These are phyloP conservation scores for Harmothoe impar DNA, from an alignment of 2,888 invertebrate genomes.

Conservation along the genomic window DNA sequence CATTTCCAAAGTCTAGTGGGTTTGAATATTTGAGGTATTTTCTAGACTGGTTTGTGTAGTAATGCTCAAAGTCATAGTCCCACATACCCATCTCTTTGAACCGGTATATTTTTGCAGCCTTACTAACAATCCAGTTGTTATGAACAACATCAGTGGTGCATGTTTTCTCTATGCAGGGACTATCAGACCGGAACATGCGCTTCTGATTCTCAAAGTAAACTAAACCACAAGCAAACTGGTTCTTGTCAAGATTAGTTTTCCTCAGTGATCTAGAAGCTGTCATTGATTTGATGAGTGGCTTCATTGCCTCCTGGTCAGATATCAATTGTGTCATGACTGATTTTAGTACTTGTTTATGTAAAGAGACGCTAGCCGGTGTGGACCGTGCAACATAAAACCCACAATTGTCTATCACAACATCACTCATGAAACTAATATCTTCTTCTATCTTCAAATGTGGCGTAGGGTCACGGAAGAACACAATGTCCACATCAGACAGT, in stretches of 20 bases:
- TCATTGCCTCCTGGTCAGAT: conserved; percentile 11
- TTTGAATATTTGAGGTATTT: conserved; percentile 57
- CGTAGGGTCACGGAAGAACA: conserved; percentile 59
- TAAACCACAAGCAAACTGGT: conserved; percentile 65
- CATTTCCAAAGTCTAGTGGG: not conserved
- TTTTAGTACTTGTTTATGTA: conserved; percentile 7
- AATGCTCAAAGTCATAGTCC: conserved; percentile 39
- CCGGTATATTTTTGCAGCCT: conserved; percentile 60
- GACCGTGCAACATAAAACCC: conserved; percentile 55
- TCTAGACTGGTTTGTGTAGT: conserved; percentile 38
- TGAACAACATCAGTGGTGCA: conserved; percentile 38
- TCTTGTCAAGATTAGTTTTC: not conserved
- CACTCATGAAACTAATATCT: conserved; percentile 54
- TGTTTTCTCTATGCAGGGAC: conserved; percentile 60
- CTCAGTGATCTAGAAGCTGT: not conserved
- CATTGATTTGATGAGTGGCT: not conserved
- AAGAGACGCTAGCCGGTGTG: not conserved
- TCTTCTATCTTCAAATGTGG: conserved; percentile 2
- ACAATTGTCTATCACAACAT: conserved; percentile 43
- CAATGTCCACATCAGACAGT: conserved; percentile 46
- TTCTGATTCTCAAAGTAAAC: conserved; percentile 66
- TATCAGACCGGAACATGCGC: conserved; percentile 31
- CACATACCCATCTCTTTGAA: conserved; percentile 58
- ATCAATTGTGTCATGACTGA: not conserved
- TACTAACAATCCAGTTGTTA: conserved; percentile 63